Conservation (phyloP, 2,113 vertebrate species). For the Ptychochromis oligacanthus region DNA sequence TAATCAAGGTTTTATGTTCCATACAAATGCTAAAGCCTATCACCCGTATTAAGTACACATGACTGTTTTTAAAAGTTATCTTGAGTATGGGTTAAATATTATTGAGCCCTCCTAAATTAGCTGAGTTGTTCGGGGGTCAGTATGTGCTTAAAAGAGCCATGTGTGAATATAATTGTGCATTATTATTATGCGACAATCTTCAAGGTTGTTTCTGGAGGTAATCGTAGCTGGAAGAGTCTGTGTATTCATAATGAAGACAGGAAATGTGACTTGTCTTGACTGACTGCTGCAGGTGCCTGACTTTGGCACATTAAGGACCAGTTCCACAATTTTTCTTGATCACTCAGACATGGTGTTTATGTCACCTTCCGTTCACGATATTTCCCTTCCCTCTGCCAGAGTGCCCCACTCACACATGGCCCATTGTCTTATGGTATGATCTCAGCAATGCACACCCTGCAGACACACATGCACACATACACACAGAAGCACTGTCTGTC, state of each 20-base stretch:
- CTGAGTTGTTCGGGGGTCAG: background rate
- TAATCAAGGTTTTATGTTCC: background rate
- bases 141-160: background rate
- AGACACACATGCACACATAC: constrained; percentile 40
- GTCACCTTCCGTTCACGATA: constrained; percentile 60
- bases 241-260: background rate
- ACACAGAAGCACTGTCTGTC: constrained; percentile 73
- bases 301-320: constrained; percentile 8
- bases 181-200: background rate
- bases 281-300: constrained; percentile 37
- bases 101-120: background rate
- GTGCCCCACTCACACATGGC: constrained; percentile 70
- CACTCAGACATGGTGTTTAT: constrained; percentile 45
- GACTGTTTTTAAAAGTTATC: background rate
- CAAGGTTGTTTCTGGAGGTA: background rate
- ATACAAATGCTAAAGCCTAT: background rate
- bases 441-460: constrained; percentile 68
- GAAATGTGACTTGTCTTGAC: background rate
- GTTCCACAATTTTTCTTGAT: background rate
- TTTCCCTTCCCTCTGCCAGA: constrained; percentile 71
- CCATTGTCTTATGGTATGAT: constrained; percentile 80
- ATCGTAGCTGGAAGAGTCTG: background rate
- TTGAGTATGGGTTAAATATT: fast-evolving
- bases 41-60: background rate
- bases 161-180: background rate